Evolutionary conservation across 2,113 vertebrate genomes (phyloP).

Genomic region (Chaetops frenatus): DNA sequence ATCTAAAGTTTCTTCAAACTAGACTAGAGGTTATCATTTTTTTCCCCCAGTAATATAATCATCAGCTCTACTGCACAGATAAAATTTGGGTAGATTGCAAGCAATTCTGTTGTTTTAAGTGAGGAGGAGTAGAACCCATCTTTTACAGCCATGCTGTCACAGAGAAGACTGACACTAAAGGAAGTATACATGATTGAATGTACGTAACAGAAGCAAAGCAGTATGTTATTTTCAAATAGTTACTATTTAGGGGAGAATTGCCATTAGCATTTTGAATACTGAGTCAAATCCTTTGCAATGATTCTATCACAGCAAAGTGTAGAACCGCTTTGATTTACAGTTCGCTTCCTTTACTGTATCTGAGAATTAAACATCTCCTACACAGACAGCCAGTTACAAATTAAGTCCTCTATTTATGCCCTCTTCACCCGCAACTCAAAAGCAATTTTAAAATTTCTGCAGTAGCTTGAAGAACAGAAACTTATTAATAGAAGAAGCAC

Average conservation of each 20-base stretch:
- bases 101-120: neutral
- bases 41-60: neutral
- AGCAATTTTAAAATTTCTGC: neutral
- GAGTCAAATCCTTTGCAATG: neutral
- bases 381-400: neutral
- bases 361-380: neutral
- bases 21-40: neutral
- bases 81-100: neutral
- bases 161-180: neutral
- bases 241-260: neutral
- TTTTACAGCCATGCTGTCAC: neutral
- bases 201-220: neutral
- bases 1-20: neutral
- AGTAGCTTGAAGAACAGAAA: neutral
- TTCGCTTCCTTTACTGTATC: neutral
- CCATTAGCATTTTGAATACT: neutral
- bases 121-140: conserved; percentile 1
- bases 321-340: neutral
- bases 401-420: neutral
- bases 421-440: neutral
- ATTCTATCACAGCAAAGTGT: neutral
- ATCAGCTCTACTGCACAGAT: neutral
- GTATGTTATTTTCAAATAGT: neutral
- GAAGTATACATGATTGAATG: neutral
- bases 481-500: neutral